Evolutionary conservation across 2,888 invertebrate genomes (phyloP), one percentile per base, ranked within the genome.

Genomic region (Lochmaea capreae): DNA sequence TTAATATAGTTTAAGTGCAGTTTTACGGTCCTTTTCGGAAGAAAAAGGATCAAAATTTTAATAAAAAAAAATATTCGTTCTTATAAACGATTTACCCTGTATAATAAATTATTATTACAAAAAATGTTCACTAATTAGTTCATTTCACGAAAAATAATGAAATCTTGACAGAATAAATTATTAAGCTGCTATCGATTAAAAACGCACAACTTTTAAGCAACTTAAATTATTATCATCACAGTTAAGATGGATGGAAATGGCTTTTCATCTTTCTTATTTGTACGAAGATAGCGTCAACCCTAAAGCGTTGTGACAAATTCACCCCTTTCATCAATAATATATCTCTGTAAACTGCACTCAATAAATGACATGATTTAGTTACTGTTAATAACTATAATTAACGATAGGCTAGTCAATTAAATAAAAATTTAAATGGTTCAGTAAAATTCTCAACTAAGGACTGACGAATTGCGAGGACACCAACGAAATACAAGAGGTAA

Each of bases 341-440:
- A 58, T 58, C 26, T 58, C 26, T 58, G 18, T 26, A 22, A 59
- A 26, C 59, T 59, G 59, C 59, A 59, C 33, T 33, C 12, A 59
- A 59, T 59, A 22, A 22, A 59, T 26, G 6, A n/a, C 6, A 12
- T 39, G 10, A 62, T 42, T 33, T 62, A 14, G 14, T 39, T 33
- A 16, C 14, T 42, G 10, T 62, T 14, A 62, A 14, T 42, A 39
- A 62, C 39, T 10, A 16, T 62, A 42, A 62, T 62, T 11, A 62
- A 14, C 16, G 10, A 16, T 42, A 62, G 39, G n/a, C n/a, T 16
- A 39, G 62, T 11, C 62, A n/a, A 39, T 46, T 14, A 3, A 11
- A 46, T 14, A 4, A 14, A 46, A 46, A 46, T 46, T 46, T 12
- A 14, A 46, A 11, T 46, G 4, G 1, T 46, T 46, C 1, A 14